Evolutionary conservation across 2,797 vertebrate genomes (phyloP).

Genomic region (Poliocrania exsul): DNA sequence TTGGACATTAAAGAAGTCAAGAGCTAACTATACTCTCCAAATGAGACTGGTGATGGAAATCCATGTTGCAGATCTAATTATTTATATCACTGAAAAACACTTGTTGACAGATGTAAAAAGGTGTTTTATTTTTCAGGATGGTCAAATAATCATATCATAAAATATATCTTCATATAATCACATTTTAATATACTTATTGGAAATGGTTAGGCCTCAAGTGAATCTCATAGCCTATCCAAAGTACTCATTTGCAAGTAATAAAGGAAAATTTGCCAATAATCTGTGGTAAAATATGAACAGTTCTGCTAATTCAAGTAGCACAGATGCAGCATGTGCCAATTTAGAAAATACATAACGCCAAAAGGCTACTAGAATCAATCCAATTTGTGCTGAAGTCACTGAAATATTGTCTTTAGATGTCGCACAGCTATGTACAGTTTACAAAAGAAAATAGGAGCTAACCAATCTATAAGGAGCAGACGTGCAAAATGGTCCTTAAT

Average conservation of each 20-base stretch:
- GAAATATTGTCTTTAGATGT: neutral
- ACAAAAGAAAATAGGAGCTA: conserved; percentile 38
- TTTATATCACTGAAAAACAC: neutral
- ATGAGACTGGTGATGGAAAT: neutral
- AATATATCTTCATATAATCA: neutral
- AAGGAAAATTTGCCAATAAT: conserved; percentile 49
- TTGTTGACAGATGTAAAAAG: neutral
- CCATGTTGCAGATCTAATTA: neutral
- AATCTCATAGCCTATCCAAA: neutral
- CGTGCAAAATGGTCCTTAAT: conserved; percentile 48
- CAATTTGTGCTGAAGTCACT: conserved; percentile 36
- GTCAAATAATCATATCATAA: neutral
- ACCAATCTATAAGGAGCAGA: conserved; percentile 22
- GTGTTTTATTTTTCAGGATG: neutral
- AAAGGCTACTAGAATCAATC: conserved; percentile 39
- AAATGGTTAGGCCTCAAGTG: neutral
- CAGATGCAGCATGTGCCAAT: conserved; percentile 32
- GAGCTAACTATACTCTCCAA: neutral
- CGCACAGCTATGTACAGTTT: neutral
- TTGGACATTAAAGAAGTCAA: neutral
- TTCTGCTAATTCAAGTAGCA: conserved; percentile 38
- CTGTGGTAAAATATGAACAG: conserved; percentile 22
- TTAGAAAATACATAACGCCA: conserved; percentile 28
- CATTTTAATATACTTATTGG: neutral
- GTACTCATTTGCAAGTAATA: conserved; percentile 47